Evolutionary conservation across 1,140 invertebrate species (phyloP).

Genomic region (Linepithema humile): DNA sequence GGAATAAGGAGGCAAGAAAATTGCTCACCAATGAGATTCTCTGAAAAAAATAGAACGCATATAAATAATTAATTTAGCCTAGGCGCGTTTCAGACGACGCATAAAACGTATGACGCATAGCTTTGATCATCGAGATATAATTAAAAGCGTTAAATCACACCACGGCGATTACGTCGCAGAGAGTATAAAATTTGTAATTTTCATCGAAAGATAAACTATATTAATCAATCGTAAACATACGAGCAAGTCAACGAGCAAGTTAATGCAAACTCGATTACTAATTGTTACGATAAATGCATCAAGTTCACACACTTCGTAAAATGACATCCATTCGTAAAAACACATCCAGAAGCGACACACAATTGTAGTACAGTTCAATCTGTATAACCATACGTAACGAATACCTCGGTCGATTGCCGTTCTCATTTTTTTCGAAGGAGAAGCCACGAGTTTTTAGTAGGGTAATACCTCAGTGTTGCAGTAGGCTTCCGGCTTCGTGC

Average conservation of each 20-base stretch:
- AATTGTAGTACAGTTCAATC: slow-evolving; percentile 5
- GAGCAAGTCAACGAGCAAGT: background rate
- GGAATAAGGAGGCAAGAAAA: slow-evolving; percentile 94
- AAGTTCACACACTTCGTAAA: background rate
- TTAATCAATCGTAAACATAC: background rate
- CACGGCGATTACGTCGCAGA: background rate
- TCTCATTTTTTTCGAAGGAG: slow-evolving; percentile 60
- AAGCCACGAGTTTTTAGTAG: slow-evolving; percentile 62
- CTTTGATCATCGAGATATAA: slow-evolving; percentile 34
- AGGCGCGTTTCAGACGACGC: background rate
- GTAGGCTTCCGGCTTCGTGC: slow-evolving; percentile 90
- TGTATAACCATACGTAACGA: slow-evolving; percentile 41
- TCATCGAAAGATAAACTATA: background rate
- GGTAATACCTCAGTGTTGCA: slow-evolving; percentile 90
- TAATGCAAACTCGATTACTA: background rate
- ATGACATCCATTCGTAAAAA: background rate
- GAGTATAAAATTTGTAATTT: background rate
- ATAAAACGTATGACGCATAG: background rate
- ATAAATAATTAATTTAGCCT: background rate
- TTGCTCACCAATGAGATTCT: slow-evolving; percentile 97
- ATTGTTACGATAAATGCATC: background rate
- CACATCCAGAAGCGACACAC: background rate
- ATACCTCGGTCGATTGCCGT: slow-evolving; percentile 64
- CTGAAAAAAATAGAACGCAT: slow-evolving; percentile 81
- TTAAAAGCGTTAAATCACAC: slow-evolving; percentile 29